Evolutionary conservation across 2,797 vertebrate genomes (phyloP), one percentile per base, ranked within the genome.

Genomic region (Oreortyx pictus): DNA sequence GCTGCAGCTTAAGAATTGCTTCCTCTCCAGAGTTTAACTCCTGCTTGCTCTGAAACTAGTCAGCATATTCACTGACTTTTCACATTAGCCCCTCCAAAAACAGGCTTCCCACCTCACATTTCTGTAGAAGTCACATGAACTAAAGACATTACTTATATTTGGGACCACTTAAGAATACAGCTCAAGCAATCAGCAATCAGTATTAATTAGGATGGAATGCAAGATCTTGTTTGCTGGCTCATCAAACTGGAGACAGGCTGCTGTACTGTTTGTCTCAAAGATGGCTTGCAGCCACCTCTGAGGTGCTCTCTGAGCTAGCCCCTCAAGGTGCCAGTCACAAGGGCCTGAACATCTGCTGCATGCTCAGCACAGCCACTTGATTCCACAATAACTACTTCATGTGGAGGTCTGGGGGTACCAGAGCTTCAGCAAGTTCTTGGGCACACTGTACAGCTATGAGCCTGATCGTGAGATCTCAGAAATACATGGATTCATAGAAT

Each of bases 1-100:
- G 89, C 94, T 86, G 85, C 89, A 95, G 82, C 65, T 90, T 89
- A 70, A 92, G 94, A 95, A 93, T 78, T 94, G 91, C 95, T 95
- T 96, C 95, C 95, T 96, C 85, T 93, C 64, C 50, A 81, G 56
- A 19, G 49, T 91, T 96, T 96, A 96, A 96, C 96, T 94, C 94
- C 66, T 96, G 68, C 82, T 79, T 94, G 64, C 74, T 93, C 91
- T 79, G 87, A 79, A 86, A 56, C n/a, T 25, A 93, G 49, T 59
- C 68, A 80, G 56, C 50, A 81, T 3, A 66, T 7, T 9, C 79
- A 65, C 35, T 43, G 70, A 87, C 15, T 75, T 81, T 85, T 70
- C 25, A 4, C 37, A 89, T 37, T 62, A 70, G 33, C 11, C 25
- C 33, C 5, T 11, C 0, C 7, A 46, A 71, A 25, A 76, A 25